Conservation (phyloP, 2,113 vertebrate species). For the Delphinapterus leucas region DNA sequence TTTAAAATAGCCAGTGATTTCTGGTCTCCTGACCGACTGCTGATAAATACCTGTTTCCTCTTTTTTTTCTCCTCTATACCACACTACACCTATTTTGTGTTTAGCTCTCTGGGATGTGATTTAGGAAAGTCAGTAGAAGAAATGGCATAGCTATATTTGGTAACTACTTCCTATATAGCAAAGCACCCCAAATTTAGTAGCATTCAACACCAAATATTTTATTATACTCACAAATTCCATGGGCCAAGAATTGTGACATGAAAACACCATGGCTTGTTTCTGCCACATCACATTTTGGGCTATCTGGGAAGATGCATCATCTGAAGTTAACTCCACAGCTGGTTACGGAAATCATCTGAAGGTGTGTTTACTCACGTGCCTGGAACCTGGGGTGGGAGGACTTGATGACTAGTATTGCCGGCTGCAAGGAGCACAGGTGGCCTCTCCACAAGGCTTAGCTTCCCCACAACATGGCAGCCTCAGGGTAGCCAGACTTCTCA, state of each 20-base stretch:
- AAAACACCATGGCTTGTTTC: not conserved
- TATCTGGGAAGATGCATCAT: not conserved
- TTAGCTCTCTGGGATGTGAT: not conserved
- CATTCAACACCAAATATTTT: not conserved
- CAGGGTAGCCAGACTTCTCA: not conserved
- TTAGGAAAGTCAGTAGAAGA: not conserved
- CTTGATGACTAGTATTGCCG: fast-evolving
- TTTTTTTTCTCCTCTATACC: not conserved
- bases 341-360: not conserved
- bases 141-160: not conserved
- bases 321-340: not conserved
- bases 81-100: not conserved
- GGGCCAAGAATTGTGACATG: not conserved
- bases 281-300: not conserved
- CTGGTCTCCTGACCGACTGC: not conserved
- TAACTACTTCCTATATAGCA: not conserved
- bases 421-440: fast-evolving
- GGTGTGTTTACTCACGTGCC: not conserved
- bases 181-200: not conserved
- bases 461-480: not conserved
- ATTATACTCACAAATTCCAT: not conserved
- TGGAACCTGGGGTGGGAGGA: not conserved
- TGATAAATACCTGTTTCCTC: not conserved
- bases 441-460: not conserved
- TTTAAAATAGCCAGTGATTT: not conserved